Evolutionary conservation across 2,113 vertebrate species (phyloP), one percentile per base, ranked within the genome.

Genomic region (Recurvirostra avosetta): DNA sequence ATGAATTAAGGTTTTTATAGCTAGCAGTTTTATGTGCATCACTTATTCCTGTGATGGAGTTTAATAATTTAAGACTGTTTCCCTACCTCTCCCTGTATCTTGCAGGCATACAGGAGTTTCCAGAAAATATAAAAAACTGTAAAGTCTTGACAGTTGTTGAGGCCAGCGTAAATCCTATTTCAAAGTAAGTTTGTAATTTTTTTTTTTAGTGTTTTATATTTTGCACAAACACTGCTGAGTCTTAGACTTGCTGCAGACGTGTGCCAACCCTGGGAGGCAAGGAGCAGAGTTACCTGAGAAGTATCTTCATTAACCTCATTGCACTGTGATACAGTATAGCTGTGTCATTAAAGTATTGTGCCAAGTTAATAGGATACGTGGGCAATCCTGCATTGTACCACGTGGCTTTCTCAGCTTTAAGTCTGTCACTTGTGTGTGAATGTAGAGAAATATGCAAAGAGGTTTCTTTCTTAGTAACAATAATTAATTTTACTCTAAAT

Each of bases 91-190:
- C 38, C 25, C 23, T 79, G 90, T 88, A 47, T 94, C 93, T 97
- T 97, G n/a, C 95, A 99, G 99, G 99, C 97, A 99, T 99, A 98
- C 99, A 99, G 96, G 99, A 99, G 97, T 99, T 99, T 98, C 99
- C 99, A 97, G 99, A 99, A 98, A 99, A 99, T 94, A 99, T 99
- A 93, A 99, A 99, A 97, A 99, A 99, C 81, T 99, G 99, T 98
- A 99, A 99, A 98, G 98, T 99, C 95, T 98, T 99, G 96, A 97
- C 99, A 90, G 86, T 99, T 85, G 98, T 99, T 68, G 99, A 99
- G 96, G 99, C 99, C 95, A 99, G 99, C 26, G 99, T 99, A 93
- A 99, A 99, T 96, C 99, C 99, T 63, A 99, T 99, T 98, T 99
- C 99, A 91, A 99, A 99, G 99, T 99, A 97, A 99, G 99, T 99